Conservation (phyloP, 1,140 invertebrate species). For the Physella acuta region DNA sequence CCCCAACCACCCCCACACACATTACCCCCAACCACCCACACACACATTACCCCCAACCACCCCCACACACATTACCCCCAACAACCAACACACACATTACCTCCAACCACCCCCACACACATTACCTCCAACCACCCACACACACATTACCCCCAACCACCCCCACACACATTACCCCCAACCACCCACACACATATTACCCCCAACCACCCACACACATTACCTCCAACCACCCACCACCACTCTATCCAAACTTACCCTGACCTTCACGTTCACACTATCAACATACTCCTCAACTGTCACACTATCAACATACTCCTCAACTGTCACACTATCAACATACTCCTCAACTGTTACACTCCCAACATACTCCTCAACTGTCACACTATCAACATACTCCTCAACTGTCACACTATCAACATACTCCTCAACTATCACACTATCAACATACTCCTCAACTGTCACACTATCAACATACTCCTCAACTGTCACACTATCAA, state of each 20-base stretch:
- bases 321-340: background rate
- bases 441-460: too few species aligned
- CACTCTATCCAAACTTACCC: background rate
- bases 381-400: background rate
- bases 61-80: background rate
- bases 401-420: background rate
- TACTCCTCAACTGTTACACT: background rate
- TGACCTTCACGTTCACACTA: background rate
- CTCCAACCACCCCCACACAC: background rate
- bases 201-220: background rate
- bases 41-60: background rate
- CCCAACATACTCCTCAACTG: background rate
- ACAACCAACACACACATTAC: background rate
- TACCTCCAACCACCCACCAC: background rate
- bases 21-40: background rate
- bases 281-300: background rate
- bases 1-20: background rate
- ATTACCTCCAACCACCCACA: too few species aligned
- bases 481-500: too few species aligned
- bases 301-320: background rate
- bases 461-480: too few species aligned
- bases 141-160: too few species aligned
- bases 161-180: too few species aligned
- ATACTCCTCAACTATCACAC: background rate
- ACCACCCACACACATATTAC: too few species aligned